Evolutionary conservation across 2,888 invertebrate species (phyloP), one percentile per base, ranked within the genome.

Genomic region (Acanthosoma haemorrhoidale): DNA sequence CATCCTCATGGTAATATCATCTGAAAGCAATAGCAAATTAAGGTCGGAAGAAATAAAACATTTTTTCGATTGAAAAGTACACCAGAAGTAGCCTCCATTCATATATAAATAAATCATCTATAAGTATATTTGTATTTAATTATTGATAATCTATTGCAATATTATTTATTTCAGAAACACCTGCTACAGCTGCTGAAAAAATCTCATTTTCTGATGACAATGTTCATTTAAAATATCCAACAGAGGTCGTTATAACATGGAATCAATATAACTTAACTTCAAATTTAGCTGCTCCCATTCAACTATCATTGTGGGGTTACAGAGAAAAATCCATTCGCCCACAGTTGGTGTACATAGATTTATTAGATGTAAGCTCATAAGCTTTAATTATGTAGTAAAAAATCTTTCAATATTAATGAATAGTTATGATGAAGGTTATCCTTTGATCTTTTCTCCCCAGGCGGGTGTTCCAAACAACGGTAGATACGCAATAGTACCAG

Each of bases 231-330:
- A 86, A 86, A 71, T 83, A 86, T 72, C 93, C 94, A 0, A 82
- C 84, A 3, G 87, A 89, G 78, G 85, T 96, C 61, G 86, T 84
- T 77, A 88, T 95, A 61, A 87, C 87, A 16, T 96, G 95, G 95
- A 88, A 90, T 77, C 86, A 87, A 32, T 87, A 87, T 77, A 94
- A 95, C 82, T 88, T 96, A 78, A 94, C 94, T 0, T 86, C 86
- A 38, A 92, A 91, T 78, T 81, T 85, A 36, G 89, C 88, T 77
- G 89, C 91, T 0, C 86, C 86, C 59, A 86, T 95, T 1, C 87
- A 87, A 75, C 90, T 96, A 75, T 91, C 91, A 0, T 80, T 96
- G 11, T 96, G 91, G 91, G 95, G 95, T 0, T 95, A 95, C 81
- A 86, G 90, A 64, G 95, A 95, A 80, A 85, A 87, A 0, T 91